Evolutionary conservation across 2,888 invertebrate genomes (phyloP).

Genomic region (Leucoma salicis): DNA sequence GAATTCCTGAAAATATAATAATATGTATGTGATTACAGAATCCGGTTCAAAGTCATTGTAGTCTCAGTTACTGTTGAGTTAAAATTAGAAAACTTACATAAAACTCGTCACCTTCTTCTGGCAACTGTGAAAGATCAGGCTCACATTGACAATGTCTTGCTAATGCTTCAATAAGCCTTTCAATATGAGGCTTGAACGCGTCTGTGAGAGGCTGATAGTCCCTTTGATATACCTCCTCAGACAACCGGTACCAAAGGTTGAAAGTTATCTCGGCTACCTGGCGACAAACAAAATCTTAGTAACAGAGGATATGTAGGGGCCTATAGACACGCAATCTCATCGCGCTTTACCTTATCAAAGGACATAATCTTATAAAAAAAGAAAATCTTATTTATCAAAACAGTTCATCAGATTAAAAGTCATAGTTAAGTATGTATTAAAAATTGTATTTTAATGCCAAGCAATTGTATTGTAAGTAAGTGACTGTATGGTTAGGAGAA

Average conservation of each 20-base stretch:
- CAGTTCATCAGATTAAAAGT: neutral
- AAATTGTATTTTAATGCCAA: too few relatives aligned
- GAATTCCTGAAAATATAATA: constrained; percentile 80
- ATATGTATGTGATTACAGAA: too few relatives aligned
- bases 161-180: constrained; percentile 93
- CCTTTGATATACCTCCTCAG: constrained; percentile 95
- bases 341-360: neutral
- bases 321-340: constrained; percentile 1
- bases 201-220: constrained; percentile 91
- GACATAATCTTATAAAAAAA: neutral
- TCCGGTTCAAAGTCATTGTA: too few relatives aligned
- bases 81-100: constrained; percentile 54
- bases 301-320: neutral
- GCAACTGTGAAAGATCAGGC: constrained; percentile 93
- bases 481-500: neutral
- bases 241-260: constrained; percentile 97
- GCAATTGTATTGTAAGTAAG: too few relatives aligned
- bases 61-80: too few relatives aligned
- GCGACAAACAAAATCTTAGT: constrained; percentile 6
- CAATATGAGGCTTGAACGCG: constrained; percentile 94
- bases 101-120: constrained; percentile 93
- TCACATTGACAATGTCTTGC: constrained; percentile 98
- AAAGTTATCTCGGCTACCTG: constrained; percentile 93
- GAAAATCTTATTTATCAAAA: neutral
- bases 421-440: too few relatives aligned